Base-by-base conservation (phyloP, 1,140 invertebrate genomes). In the Pteromalus puparum region DNA sequence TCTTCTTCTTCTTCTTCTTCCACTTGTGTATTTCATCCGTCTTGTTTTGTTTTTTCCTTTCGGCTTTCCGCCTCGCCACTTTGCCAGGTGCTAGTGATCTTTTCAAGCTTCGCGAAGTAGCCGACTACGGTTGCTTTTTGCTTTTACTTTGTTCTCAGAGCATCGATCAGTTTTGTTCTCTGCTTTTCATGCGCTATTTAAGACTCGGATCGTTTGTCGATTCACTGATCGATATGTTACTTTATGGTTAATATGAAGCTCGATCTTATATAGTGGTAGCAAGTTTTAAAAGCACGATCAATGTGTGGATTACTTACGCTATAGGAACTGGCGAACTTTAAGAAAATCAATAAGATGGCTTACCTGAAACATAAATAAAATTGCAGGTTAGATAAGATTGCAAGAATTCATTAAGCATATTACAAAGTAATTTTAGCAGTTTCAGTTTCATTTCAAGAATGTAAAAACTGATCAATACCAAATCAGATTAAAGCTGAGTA, bases 11-110 rank as follows among this genome's bases (percentile, higher is more conserved):
- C 10, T 61, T 26, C 34, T 34, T 48, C 12, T 34, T n/a, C 53
- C 46, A 53, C 68, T 81, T 15, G 72, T 67, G 72, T 67, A 61
- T 61, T 61, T 72, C 68, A 72, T n/a, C 34, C 30, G 42, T 42
- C 34, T 18, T 28, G 30, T 18, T 38, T 42, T 74, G 21, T 42
- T 42, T 34, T 73, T 74, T 42, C 18, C 26, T 38, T 18, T 26
- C 67, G 24, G 6, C 18, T 70, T 70, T 70, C 67, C 24, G 28
- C 9, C 26, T n/a, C 28, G 24, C 28, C 26, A 13, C 73, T 42
- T 74, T 24, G 73, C 73, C 73, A 74, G 28, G 68, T 72, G 18
- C 68, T 72, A n/a, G 10, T 30, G 68, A 12, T 34, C 68, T 34
- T 72, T 28, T 34, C 68, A 34, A 72, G 9, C 26, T 34, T 15